Percentiles rank a stretch among this genome's conserved stretches.
Conservation (phyloP, 2,888 invertebrate genomes). For the Itoplectis maculator region DNA sequence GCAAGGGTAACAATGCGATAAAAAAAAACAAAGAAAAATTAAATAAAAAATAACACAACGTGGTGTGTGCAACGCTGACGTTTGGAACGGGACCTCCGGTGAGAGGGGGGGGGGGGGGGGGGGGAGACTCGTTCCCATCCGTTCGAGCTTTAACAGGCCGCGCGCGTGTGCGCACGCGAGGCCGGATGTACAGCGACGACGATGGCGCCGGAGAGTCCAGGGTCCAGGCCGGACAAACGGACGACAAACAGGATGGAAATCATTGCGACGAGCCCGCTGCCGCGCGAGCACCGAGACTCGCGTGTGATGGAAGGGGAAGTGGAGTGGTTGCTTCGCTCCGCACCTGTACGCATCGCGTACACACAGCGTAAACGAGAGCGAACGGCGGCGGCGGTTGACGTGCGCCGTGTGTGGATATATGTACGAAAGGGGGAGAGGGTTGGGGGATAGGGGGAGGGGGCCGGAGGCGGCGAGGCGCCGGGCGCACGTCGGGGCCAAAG, state of each 20-base stretch:
- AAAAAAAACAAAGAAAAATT: background rate
- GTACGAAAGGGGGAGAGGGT: too few species aligned
- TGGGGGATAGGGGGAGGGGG: constrained; percentile 36
- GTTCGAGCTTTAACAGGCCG: constrained; percentile 58
- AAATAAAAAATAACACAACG: background rate
- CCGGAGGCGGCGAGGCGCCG: constrained; percentile 47
- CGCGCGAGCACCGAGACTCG: constrained; percentile 55
- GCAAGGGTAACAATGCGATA: background rate
- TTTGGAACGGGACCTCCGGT: background rate
- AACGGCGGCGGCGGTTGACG: constrained; percentile 23
- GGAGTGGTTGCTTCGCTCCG: constrained; percentile 9
- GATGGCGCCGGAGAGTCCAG: too few species aligned
- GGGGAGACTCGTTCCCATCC: background rate
- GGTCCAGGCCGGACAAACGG: constrained; percentile 67
- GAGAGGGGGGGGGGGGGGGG: constrained; percentile 30
- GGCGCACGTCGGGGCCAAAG: constrained; percentile 61
- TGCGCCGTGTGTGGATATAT: too few species aligned
- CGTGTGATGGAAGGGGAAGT: background rate
- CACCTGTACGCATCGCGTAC: background rate
- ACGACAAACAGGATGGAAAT: constrained; percentile 75
- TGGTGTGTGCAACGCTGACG: background rate
- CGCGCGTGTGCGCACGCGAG: constrained; percentile 62
- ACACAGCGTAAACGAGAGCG: constrained; percentile 15
- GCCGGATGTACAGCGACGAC: constrained; percentile 52
- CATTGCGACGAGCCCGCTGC: constrained; percentile 72